These are phyloP conservation scores for Sylvia borin DNA, from an alignment of 2,797 vertebrate species.

Conservation along the genomic window DNA sequence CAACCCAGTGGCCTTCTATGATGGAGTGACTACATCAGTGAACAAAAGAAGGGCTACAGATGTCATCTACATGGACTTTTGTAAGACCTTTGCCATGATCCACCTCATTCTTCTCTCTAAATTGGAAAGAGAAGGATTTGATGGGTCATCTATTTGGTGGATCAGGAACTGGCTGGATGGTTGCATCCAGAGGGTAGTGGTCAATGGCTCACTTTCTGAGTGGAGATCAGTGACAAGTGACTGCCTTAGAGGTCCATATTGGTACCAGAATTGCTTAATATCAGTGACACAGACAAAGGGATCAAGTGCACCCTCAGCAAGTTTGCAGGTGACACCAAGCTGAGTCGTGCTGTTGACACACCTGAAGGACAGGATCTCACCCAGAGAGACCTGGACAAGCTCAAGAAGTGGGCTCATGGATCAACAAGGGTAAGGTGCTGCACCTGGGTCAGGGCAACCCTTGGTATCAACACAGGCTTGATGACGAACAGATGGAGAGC, in stretches of 20 bases:
- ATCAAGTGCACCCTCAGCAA: neutral
- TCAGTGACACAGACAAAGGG: neutral
- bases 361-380: neutral
- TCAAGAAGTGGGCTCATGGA: rapidly evolving
- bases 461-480: neutral
- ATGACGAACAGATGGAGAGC: neutral
- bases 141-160: rapidly evolving
- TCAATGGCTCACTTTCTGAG: neutral
- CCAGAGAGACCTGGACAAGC: neutral
- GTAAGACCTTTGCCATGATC: neutral
- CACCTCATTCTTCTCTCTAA: neutral
- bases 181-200: neutral
- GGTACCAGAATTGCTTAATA: neutral
- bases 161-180: neutral
- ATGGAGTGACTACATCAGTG: neutral
- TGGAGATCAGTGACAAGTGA: neutral
- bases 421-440: neutral
- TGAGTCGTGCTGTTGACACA: neutral
- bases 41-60: neutral
- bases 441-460: neutral
- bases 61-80: neutral
- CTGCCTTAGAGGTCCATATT: rapidly evolving
- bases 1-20: neutral
- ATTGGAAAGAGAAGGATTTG: neutral
- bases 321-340: neutral